Evolutionary conservation across 2,797 vertebrate species (phyloP), one percentile per base, ranked within the genome.

Genomic region (Sebastes dallii): DNA sequence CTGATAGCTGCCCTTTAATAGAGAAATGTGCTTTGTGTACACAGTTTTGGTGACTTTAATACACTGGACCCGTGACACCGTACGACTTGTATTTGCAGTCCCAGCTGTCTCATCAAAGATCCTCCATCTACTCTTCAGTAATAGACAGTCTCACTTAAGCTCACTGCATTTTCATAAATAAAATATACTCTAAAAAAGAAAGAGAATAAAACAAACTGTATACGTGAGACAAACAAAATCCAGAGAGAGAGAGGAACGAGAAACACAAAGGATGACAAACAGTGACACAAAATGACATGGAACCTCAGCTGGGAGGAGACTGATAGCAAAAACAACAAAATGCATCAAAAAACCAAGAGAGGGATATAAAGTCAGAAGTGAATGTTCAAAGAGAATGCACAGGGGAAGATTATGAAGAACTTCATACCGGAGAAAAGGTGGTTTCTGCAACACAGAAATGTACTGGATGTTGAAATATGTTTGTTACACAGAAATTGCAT

Each of bases 401-500:
- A 6, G 24, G 39, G 71, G 72, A 36, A 24, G 36, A 59, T 7
- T n/a, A 34, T 25, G 9, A 72, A n/a, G 36, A 56, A 54, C 58
- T 20, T 74, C 24, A 42, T 27, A 3, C 1, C 1, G 27, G 50
- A 65, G 32, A 46, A 65, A 77, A 72, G 46, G 24, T 50, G 25
- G n/a, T 30, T 78, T 59, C 55, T 76, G 67, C 30, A 25, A 11
- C 61, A 29, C 2, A 74, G 22, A 68, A 66, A 72, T 22, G 20
- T n/a, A 4, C 27, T 10, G 24, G 34, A 61, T 62, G 62, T 18
- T 60, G 69, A 78, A 85, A 66, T 36, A 2, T 64, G 74, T 77
- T 83, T 82, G 74, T 87, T 87, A 70, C 78, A 70, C 76, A 62
- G 56, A 72, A 25, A 22, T 88, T 83, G 69, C 82, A 78, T 86